Percentiles rank a stretch among this genome's conserved stretches.
These are phyloP conservation scores for Hecatera dysodea DNA, from an alignment of 2,888 invertebrate species.

Conservation along the genomic window DNA sequence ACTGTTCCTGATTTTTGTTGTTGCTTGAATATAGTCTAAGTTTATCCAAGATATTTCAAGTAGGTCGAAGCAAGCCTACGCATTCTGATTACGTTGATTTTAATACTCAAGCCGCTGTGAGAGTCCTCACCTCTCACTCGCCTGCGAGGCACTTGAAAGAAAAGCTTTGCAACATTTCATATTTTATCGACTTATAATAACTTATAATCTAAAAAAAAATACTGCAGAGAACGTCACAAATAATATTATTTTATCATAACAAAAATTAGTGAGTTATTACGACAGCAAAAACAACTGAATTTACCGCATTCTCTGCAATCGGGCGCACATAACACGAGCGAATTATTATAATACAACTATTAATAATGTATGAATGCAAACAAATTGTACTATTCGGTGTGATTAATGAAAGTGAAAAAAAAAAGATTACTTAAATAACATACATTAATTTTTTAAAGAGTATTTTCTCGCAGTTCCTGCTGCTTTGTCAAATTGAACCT, in stretches of 20 bases:
- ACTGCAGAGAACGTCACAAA: conserved; percentile 54
- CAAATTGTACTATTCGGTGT: conserved; percentile 82
- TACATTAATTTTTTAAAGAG: conserved; percentile 59
- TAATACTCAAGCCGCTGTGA: neutral
- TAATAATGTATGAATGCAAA: conserved; percentile 74
- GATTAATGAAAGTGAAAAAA: conserved; percentile 63
- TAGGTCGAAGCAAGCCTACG: too few relatives aligned
- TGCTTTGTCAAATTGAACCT: conserved; percentile 64
- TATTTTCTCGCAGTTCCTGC: conserved; percentile 67
- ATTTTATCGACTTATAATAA: conserved; percentile 45
- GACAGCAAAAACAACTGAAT: conserved; percentile 42
- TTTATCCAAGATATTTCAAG: neutral
- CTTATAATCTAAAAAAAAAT: conserved; percentile 41
- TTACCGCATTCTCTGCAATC: conserved; percentile 57
- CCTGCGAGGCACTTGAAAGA: neutral
- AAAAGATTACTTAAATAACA: conserved; percentile 57
- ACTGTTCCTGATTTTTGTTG: too few relatives aligned
- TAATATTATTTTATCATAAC: conserved; percentile 50
- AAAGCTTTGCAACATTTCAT: neutral
- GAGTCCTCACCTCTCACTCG: too few relatives aligned
- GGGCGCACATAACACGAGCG: conserved; percentile 54
- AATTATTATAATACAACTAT: conserved; percentile 62
- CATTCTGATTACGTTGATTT: neutral
- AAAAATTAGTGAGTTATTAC: conserved; percentile 57
- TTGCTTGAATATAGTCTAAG: neutral